Evolutionary conservation across 2,113 vertebrate genomes (phyloP).

Genomic region (Holacanthus passer): DNA sequence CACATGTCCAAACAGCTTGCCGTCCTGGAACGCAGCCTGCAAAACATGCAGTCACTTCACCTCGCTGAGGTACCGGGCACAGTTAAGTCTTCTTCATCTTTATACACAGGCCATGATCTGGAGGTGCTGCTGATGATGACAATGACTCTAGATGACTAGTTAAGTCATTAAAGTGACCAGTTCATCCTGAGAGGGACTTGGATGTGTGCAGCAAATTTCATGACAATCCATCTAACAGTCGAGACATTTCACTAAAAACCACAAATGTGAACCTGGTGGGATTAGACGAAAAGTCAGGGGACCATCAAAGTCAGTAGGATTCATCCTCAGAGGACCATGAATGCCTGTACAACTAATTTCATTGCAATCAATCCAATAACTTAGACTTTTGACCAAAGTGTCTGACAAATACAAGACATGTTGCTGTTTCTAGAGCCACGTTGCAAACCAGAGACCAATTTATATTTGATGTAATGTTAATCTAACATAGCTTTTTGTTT

Average conservation of each 20-base stretch:
- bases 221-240: neutral
- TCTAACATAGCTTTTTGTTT: neutral
- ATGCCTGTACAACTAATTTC: neutral
- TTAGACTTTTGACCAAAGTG: neutral
- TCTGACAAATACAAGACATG: neutral
- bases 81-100: neutral
- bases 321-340: neutral
- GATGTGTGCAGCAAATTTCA: neutral
- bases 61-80: constrained; percentile 45
- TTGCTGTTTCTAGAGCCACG: neutral
- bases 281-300: neutral
- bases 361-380: neutral
- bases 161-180: neutral
- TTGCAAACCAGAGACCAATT: neutral
- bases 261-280: neutral
- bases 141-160: neutral
- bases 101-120: neutral
- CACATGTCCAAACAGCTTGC: constrained; percentile 60
- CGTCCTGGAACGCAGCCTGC: constrained; percentile 47
- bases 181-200: neutral
- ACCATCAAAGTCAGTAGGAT: neutral
- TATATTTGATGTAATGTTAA: neutral
- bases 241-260: neutral
- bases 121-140: too few species aligned
- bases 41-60: constrained; percentile 25